Base-by-base conservation (phyloP, 2,113 vertebrate species). In the Alethe castanea region DNA sequence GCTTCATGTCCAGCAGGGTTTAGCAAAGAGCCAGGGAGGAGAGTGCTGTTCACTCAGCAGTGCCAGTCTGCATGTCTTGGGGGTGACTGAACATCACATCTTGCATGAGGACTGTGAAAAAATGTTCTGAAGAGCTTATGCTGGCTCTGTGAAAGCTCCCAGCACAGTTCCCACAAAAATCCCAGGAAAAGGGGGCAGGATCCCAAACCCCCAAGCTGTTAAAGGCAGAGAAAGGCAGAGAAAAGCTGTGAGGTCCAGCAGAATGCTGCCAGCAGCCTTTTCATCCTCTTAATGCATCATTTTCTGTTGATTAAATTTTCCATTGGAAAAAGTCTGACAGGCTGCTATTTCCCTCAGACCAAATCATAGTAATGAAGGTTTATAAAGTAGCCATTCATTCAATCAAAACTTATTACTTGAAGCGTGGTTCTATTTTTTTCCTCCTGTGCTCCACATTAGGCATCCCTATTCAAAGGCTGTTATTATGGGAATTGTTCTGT, bases 401-500 rank as follows among this genome's bases (percentile, higher is more conserved):
- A 94, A 92, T 92, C 92, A 60, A 87, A 96, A 93, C 47, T 84
- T 87, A 90, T 88, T 84, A 84, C 82, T 94, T 44, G 25, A 71
- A 92, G 47, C 20, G 17, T 25, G 38, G 79, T 44, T 86, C 53
- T 78, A 19, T 77, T 86, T 80, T 80, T 45, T 8, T 3, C 6
- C 12, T 85, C 69, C 73, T 22, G 36, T 53, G 78, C 77, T 93
- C 72, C 50, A 87, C 73, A 67, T 59, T 61, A 92, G 74, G 59
- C 90, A 94, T 88, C 81, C 81, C 73, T 78, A 86, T 77, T 95
- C 94, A 86, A 29, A 79, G 84, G 69, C 90, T 92, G 38, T 85
- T 93, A 76, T 96, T 95, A 81, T 78, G 83, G 90, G 88, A 95
- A 96, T 91, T 93, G 90, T 80, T 95, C 83, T 66, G 74, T 94